phyloP scores from a whole-genome alignment of 1,140 invertebrate species.

The Colletes gigas region DNA sequence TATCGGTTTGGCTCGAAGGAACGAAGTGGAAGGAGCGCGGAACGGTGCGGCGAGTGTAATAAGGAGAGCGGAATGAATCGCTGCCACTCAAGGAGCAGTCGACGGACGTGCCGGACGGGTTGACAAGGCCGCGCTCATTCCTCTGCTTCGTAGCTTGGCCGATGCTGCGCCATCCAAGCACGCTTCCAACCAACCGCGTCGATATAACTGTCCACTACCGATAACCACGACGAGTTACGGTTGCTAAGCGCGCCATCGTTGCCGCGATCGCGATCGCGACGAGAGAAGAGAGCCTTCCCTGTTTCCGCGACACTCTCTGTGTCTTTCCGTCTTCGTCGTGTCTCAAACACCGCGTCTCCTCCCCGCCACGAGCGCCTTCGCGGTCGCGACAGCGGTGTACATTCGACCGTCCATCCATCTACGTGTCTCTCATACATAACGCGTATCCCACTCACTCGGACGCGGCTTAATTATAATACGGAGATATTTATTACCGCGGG shows the following conservation, averaged over 20 bases:
- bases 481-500: conserved; percentile 61
- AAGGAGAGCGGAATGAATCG: conserved; percentile 74
- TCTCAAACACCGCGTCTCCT: not conserved
- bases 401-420: conserved; percentile 42
- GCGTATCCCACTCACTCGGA: conserved; percentile 43
- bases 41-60: conserved; percentile 58
- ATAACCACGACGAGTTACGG: conserved; percentile 40
- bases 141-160: conserved; percentile 13
- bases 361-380: not conserved
- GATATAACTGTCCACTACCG: conserved; percentile 49
- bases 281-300: conserved; percentile 16
- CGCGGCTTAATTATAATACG: conserved; percentile 65
- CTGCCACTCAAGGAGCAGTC: conserved; percentile 73
- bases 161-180: conserved; percentile 41
- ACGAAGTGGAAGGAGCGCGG: conserved; percentile 41
- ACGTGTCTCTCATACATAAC: conserved; percentile 48
- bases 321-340: not conserved
- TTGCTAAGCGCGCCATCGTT: conserved; percentile 40
- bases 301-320: conserved; percentile 22
- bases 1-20: conserved; percentile 8
- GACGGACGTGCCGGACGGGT: conserved; percentile 67
- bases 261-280: conserved; percentile 21
- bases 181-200: conserved; percentile 44
- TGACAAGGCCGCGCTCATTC: conserved; percentile 62
- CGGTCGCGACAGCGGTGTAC: conserved; percentile 9